These are phyloP conservation scores for Toxonevra muliebris DNA, from an alignment of 2,888 invertebrate genomes.

Conservation along the genomic window DNA sequence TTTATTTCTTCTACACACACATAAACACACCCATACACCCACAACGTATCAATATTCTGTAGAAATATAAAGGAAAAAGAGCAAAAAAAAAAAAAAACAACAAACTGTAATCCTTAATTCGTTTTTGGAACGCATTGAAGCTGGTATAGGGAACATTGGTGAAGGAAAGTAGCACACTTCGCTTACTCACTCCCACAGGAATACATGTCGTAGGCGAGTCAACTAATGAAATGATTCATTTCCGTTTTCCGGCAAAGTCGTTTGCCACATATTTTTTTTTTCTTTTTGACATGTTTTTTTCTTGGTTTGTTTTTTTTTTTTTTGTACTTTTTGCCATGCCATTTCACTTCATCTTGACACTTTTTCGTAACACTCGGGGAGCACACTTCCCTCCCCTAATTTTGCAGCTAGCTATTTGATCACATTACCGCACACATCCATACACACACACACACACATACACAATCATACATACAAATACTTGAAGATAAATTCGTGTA, in stretches of 20 bases:
- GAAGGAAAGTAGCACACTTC: neutral
- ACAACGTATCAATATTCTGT: too few relatives aligned
- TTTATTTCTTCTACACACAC: too few relatives aligned
- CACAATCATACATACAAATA: neutral
- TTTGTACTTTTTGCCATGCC: constrained; percentile 22
- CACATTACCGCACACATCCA: constrained; percentile 1
- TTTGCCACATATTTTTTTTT: constrained; percentile 4
- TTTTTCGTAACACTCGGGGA: constrained; percentile 13
- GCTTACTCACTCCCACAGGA: neutral
- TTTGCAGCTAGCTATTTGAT: neutral
- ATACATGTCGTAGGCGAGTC: constrained; percentile 36
- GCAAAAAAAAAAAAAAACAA: too few relatives aligned
- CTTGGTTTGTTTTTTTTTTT: constrained; percentile 12
- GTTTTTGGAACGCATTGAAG: too few relatives aligned
- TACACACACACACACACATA: neutral
- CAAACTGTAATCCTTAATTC: too few relatives aligned
- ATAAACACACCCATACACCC: too few relatives aligned
- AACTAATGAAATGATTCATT: constrained; percentile 63
- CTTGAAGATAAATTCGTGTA: constrained; percentile 54
- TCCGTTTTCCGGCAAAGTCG: constrained; percentile 53
- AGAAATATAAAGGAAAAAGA: too few relatives aligned
- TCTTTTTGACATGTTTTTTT: constrained; percentile 10
- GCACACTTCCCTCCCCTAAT: neutral
- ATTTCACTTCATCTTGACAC: constrained; percentile 11
- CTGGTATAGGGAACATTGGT: too few relatives aligned